phyloP scores from a whole-genome alignment of 1,140 invertebrate species.

The Sitobion miscanthi region DNA sequence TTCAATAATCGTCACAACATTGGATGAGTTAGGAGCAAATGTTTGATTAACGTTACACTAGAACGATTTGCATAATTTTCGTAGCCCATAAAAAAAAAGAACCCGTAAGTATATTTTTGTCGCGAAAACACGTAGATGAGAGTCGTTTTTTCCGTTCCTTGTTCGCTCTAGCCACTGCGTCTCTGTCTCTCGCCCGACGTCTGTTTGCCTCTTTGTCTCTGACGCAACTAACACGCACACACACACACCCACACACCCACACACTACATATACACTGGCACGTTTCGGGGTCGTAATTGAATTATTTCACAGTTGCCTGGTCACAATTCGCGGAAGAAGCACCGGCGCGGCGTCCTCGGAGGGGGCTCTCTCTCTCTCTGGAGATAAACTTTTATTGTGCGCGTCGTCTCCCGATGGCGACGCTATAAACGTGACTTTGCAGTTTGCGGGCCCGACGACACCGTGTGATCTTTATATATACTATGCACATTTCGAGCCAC shows the following conservation, averaged over 20 bases:
- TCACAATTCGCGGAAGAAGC: slow-evolving; percentile 6
- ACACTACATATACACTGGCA: neutral
- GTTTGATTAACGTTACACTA: slow-evolving; percentile 30
- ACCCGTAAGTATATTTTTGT: neutral
- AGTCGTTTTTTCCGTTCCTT: neutral
- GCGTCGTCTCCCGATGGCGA: neutral
- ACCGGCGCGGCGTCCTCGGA: neutral
- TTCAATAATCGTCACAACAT: neutral
- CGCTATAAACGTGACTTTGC: slow-evolving; percentile 18
- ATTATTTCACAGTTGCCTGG: slow-evolving; percentile 41
- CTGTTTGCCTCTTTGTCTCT: neutral
- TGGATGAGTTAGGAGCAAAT: neutral
- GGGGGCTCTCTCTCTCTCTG: neutral
- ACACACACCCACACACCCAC: too few species aligned
- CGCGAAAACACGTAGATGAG: neutral
- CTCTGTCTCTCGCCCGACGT: neutral
- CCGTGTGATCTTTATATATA: slow-evolving; percentile 26
- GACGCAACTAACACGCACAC: neutral
- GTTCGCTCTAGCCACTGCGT: neutral
- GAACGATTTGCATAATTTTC: neutral
- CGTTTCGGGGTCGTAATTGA: neutral
- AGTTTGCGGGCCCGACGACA: neutral
- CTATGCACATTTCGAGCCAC: neutral
- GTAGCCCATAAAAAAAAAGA: neutral
- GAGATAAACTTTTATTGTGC: slow-evolving; percentile 31